Base-by-base conservation (phyloP, 2,888 invertebrate species). In the Cryptophagus acutangulus region DNA sequence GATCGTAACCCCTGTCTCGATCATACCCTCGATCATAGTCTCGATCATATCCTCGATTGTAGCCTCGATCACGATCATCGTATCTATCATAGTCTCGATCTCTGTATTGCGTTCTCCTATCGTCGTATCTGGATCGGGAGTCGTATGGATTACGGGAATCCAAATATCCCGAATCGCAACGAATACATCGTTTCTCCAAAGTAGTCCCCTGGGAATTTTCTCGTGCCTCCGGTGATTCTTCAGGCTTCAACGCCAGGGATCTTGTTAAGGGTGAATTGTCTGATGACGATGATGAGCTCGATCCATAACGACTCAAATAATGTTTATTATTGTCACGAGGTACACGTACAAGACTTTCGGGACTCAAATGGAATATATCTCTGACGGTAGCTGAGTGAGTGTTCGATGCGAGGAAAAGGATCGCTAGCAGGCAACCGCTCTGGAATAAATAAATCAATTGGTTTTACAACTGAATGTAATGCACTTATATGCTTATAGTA, bases 11-110 rank as follows among this genome's bases (percentile, higher is more conserved):
- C 30, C 38, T 12, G 12, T 38, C 31, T 29, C 37, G n/a, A 9
- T 38, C 29, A 16, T 40, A 35, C 8, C 30, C 13, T 9, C 35
- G 20, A 15, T 63, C 62, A 38, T 31, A 15, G n/a, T 65, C 59
- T 41, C 61, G 43, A 14, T 46, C 44, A 26, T 54, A 45, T 41
- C 52, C 46, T 28, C 49, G 37, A 34, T 49, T 63, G 15, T 43
- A 46, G 1, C 43, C 38, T 20, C 24, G 12, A 17, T 29, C 9
- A 10, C 20, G 18, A 34, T 34, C 14, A 33, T 51, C 52, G 43
- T 51, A 53, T 25, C 51, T 20, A 24, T 36, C 24, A 13, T 36
- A 17, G 16, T 25, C 24, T 2, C 2, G 10, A 28, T 28, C 28
- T 30, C 39, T 1, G 17, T 39, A 33, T 17, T 41, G 9, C 9